These are phyloP conservation scores for Argynnis bischoffii DNA, from an alignment of 2,888 invertebrate genomes.

Conservation along the genomic window DNA sequence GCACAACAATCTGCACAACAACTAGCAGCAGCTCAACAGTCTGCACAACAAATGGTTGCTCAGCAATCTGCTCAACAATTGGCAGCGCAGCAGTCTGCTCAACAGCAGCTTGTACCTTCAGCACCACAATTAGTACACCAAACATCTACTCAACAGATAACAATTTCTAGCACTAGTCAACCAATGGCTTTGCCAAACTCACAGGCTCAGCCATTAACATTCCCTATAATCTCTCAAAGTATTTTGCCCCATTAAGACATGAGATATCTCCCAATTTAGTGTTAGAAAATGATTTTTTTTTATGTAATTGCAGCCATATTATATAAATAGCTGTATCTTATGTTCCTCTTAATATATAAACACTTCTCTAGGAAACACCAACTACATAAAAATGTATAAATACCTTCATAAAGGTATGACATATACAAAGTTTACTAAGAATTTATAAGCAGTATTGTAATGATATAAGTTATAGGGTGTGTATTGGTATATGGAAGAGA, in stretches of 20 bases:
- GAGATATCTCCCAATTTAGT: slow-evolving; percentile 9
- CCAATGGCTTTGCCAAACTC: slow-evolving; percentile 74
- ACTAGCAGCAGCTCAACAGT: slow-evolving; percentile 58
- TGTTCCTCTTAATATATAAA: slow-evolving; percentile 8
- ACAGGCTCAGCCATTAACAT: slow-evolving; percentile 73
- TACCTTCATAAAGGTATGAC: not conserved
- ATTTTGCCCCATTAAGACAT: slow-evolving; percentile 67
- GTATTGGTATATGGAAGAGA: not conserved
- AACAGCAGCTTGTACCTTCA: slow-evolving; percentile 68
- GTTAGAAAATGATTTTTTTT: not conserved
- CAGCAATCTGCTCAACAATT: slow-evolving; percentile 69
- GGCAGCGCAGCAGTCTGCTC: slow-evolving; percentile 70
- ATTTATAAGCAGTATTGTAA: slow-evolving; percentile 2
- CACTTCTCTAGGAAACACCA: no score
- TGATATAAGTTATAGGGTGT: slow-evolving; percentile 6
- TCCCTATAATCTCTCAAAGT: slow-evolving; percentile 77
- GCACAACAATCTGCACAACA: slow-evolving; percentile 65
- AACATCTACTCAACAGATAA: slow-evolving; percentile 75
- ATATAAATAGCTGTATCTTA: slow-evolving; percentile 3
- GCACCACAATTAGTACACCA: slow-evolving; percentile 73
- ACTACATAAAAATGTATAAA: slow-evolving; percentile 1
- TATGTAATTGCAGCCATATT: slow-evolving; percentile 1
- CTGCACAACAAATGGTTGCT: slow-evolving; percentile 60
- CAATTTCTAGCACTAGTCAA: slow-evolving; percentile 76
- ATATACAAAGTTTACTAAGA: not conserved